Conservation (phyloP, 2,888 invertebrate genomes). For the Willowsia nigromaculata region DNA sequence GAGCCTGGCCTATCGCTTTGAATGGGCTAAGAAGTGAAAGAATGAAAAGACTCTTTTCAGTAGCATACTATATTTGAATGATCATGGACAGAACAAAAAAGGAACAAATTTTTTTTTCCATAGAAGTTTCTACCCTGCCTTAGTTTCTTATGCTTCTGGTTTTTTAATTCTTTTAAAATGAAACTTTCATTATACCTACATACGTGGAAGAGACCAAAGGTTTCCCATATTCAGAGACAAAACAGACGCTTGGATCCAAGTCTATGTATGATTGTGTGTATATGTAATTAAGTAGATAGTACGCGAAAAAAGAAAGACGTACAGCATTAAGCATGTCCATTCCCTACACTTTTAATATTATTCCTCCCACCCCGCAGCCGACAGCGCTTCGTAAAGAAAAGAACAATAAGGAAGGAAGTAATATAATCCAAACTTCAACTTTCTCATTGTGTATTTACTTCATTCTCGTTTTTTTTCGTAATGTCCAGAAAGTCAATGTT, state of each 20-base stretch:
- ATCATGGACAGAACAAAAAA: neutral
- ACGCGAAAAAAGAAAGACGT: neutral
- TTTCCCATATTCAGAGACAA: neutral
- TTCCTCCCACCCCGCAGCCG: neutral
- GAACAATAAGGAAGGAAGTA: neutral
- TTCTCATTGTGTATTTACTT: constrained; percentile 13
- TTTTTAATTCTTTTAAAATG: neutral
- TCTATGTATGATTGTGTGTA: neutral
- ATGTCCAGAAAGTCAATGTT: neutral
- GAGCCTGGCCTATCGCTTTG: too few relatives aligned
- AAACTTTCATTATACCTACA: neutral
- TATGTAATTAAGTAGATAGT: neutral
- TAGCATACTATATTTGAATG: too few relatives aligned
- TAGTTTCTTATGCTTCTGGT: neutral
- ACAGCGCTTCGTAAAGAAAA: neutral
- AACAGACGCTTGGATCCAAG: neutral
- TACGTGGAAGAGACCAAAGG: neutral
- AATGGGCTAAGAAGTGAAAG: too few relatives aligned
- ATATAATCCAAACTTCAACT: neutral
- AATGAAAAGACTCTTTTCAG: too few relatives aligned
- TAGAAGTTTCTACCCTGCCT: neutral
- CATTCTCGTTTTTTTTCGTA: neutral
- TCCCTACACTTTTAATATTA: constrained; percentile 10
- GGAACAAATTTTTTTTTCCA: neutral
- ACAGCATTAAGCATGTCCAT: neutral